These are phyloP conservation scores for Trichogramma pretiosum DNA, from an alignment of 1,140 invertebrate genomes.

Conservation along the genomic window DNA sequence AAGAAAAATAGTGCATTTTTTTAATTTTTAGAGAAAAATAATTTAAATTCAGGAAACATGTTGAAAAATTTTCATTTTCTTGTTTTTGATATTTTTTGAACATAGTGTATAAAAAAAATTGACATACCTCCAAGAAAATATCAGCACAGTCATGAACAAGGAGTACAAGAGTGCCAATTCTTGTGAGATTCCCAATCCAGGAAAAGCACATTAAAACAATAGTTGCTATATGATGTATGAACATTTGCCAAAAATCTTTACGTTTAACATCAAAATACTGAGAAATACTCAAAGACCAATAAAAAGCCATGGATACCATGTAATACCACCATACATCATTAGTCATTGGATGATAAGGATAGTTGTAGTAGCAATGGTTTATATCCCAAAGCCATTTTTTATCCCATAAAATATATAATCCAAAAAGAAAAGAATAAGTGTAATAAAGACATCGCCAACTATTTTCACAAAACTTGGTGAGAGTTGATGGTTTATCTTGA, in stretches of 20 bases:
- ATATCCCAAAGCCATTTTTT: slow-evolving; percentile 94
- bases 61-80: background rate
- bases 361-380: slow-evolving; percentile 80
- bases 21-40: slow-evolving; percentile 3
- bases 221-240: slow-evolving; percentile 90
- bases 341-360: slow-evolving; percentile 58
- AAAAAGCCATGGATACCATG: slow-evolving; percentile 90
- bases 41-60: background rate
- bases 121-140: slow-evolving; percentile 82
- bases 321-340: slow-evolving; percentile 90
- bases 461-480: slow-evolving; percentile 89
- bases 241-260: slow-evolving; percentile 98
- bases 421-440: slow-evolving; percentile 72
- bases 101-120: background rate
- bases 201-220: slow-evolving; percentile 82
- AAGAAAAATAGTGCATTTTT: no score
- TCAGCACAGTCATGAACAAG: slow-evolving; percentile 91
- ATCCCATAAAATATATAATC: slow-evolving; percentile 76
- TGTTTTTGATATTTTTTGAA: background rate
- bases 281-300: slow-evolving; percentile 86
- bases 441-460: slow-evolving; percentile 87
- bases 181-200: slow-evolving; percentile 88
- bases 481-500: slow-evolving; percentile 77
- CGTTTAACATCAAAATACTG: slow-evolving; percentile 89
- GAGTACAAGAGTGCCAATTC: slow-evolving; percentile 85